Percentiles rank a stretch among this genome's conserved stretches.
Evolutionary conservation across 2,888 invertebrate genomes (phyloP).

Genomic region (Blomia tropicalis): DNA sequence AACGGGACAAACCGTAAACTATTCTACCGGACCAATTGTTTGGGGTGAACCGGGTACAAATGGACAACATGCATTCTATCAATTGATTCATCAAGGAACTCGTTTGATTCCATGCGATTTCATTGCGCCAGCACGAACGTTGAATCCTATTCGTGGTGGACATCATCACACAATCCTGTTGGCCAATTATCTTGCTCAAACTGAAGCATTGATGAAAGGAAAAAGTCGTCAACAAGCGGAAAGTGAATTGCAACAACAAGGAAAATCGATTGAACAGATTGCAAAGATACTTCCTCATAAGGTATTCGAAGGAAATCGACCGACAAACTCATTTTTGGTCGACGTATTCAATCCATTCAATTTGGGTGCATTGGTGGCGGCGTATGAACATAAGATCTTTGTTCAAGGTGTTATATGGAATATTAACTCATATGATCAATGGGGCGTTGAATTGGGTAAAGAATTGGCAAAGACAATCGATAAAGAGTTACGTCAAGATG

Average conservation of each 20-base stretch:
- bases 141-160: conserved; percentile 64
- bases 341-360: conserved; percentile 79
- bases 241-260: conserved; percentile 60
- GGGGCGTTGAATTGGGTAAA: conserved; percentile 98
- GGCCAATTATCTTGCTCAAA: conserved; percentile 95
- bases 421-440: conserved; percentile 97
- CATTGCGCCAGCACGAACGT: conserved; percentile 76
- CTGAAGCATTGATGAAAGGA: conserved; percentile 88
- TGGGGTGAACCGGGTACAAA: conserved; percentile 99
- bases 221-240: conserved; percentile 51
- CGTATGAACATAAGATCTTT: conserved; percentile 98
- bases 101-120: conserved; percentile 90
- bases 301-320: conserved; percentile 85
- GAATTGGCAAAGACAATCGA: conserved; percentile 96
- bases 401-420: conserved; percentile 97
- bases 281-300: conserved; percentile 79
- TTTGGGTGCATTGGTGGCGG: conserved; percentile 78
- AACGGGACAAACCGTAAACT: conserved; percentile 38
- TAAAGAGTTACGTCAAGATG: conserved; percentile 59
- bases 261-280: conserved; percentile 50
- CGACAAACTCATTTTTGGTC: conserved; percentile 88
- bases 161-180: conserved; percentile 83
- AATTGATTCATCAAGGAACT: conserved; percentile 86
- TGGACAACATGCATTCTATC: conserved; percentile 99
- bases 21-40: conserved; percentile 57